Conservation (phyloP, 2,888 invertebrate genomes). For the Congeria kusceri region DNA sequence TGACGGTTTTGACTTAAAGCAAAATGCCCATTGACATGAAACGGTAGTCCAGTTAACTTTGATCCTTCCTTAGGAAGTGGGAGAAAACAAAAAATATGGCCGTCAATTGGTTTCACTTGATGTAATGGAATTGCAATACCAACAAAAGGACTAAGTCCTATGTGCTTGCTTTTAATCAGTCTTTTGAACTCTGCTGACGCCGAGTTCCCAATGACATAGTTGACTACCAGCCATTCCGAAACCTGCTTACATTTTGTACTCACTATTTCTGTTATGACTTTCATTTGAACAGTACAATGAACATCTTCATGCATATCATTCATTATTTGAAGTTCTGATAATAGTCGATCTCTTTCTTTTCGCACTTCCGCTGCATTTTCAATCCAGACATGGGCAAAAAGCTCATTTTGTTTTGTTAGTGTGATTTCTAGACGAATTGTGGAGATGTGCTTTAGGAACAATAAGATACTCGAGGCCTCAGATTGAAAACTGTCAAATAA, state of each 20-base stretch:
- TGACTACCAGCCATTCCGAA: constrained; percentile 33
- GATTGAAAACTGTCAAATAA: constrained; percentile 74
- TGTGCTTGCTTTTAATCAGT: constrained; percentile 23
- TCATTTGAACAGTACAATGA: constrained; percentile 6
- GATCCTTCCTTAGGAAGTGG: constrained; percentile 78
- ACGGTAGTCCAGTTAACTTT: constrained; percentile 78
- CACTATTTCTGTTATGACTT: neutral
- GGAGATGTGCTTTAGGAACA: constrained; percentile 80
- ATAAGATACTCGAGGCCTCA: constrained; percentile 74
- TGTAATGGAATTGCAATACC: constrained; percentile 43
- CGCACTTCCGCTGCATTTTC: neutral
- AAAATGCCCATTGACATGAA: constrained; percentile 83
- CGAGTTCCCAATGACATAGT: constrained; percentile 28
- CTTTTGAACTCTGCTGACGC: constrained; percentile 25
- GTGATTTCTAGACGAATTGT: constrained; percentile 56
- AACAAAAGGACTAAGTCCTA: constrained; percentile 39
- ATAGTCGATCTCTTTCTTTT: neutral
- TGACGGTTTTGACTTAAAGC: constrained; percentile 80
- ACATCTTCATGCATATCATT: neutral
- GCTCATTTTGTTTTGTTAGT: neutral
- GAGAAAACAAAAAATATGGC: constrained; percentile 72
- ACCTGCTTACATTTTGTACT: neutral
- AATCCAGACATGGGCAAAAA: neutral
- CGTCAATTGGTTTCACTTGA: constrained; percentile 11
- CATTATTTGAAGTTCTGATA: neutral